These are phyloP conservation scores for Diplosoma virens DNA, from an alignment of 23 tunicate genomes.

Conservation along the genomic window DNA sequence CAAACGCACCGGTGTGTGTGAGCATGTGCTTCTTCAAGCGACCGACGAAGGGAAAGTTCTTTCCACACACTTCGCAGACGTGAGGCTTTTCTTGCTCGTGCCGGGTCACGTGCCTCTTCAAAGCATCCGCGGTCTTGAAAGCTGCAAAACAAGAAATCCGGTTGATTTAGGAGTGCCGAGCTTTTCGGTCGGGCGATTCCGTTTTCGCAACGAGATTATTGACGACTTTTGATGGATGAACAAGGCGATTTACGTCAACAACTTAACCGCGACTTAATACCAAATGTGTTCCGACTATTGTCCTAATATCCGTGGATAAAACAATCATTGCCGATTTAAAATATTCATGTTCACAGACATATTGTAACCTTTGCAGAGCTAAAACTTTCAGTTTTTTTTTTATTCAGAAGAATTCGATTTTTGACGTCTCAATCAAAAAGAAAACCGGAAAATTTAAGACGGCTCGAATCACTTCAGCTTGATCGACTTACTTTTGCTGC, in stretches of 20 bases:
- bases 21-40: slow-evolving; percentile 60
- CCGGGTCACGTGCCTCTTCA: slow-evolving; percentile 31
- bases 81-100: slow-evolving; percentile 55
- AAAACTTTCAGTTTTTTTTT: too few species aligned
- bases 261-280: neutral
- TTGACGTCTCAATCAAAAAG: too few species aligned
- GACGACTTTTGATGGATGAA: neutral
- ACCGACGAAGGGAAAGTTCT: slow-evolving; percentile 49
- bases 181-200: too few species aligned
- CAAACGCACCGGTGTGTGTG: slow-evolving; percentile 59
- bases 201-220: too few species aligned
- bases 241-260: neutral
- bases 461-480: neutral
- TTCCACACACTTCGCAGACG: slow-evolving; percentile 74
- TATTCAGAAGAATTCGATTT: too few species aligned
- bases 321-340: too few species aligned
- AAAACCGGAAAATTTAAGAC: too few species aligned
- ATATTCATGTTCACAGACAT: too few species aligned
- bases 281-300: neutral
- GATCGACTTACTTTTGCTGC: slow-evolving; percentile 56
- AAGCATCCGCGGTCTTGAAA: slow-evolving; percentile 30
- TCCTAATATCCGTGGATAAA: neutral
- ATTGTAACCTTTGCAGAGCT: too few species aligned
- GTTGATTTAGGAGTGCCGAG: too few species aligned
- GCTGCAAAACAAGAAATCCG: slow-evolving; percentile 16